Percentiles rank a stretch among this genome's conserved stretches.
phyloP scores from a whole-genome alignment of 2,113 vertebrate genomes.

The Atherinomorus stipes region DNA sequence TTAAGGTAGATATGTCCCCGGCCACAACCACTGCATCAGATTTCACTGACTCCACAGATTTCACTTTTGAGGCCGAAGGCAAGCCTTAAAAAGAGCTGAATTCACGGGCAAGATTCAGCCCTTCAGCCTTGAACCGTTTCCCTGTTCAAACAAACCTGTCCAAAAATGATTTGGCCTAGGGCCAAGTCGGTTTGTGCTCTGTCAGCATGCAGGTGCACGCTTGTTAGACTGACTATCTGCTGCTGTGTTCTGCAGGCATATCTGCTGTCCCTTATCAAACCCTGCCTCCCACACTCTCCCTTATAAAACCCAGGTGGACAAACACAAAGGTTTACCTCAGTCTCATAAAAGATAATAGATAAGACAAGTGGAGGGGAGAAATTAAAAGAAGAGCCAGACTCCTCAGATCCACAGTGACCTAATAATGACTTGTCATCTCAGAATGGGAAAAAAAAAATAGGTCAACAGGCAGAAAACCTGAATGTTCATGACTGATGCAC shows the following conservation, averaged over 20 bases:
- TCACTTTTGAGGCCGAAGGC: constrained; percentile 14
- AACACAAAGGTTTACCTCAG: constrained; percentile 74
- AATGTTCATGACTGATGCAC: background rate
- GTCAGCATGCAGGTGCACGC: constrained; percentile 59
- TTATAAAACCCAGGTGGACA: constrained; percentile 79
- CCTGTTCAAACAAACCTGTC: constrained; percentile 32
- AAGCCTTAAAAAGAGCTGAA: constrained; percentile 13
- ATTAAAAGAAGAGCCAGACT: constrained; percentile 39
- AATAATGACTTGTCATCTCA: constrained; percentile 29
- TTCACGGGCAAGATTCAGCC: constrained; percentile 37
- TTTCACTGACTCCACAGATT: constrained; percentile 55
- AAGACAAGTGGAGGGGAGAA: constrained; percentile 46
- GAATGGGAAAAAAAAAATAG: background rate
- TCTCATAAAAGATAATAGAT: constrained; percentile 73
- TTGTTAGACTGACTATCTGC: constrained; percentile 55
- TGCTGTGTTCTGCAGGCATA: constrained; percentile 47
- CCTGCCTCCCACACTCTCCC: constrained; percentile 35
- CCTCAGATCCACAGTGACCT: constrained; percentile 30
- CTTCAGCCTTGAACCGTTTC: constrained; percentile 15
- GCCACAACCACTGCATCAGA: constrained; percentile 37
- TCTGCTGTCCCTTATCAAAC: constrained; percentile 61
- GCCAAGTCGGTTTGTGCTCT: constrained; percentile 54
- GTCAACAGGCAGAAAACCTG: no score
- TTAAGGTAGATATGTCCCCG: constrained; percentile 31
- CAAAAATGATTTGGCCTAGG: constrained; percentile 33